Evolutionary conservation across 2,797 vertebrate genomes (phyloP).

Genomic region (Lepilemur ruficaudatus): DNA sequence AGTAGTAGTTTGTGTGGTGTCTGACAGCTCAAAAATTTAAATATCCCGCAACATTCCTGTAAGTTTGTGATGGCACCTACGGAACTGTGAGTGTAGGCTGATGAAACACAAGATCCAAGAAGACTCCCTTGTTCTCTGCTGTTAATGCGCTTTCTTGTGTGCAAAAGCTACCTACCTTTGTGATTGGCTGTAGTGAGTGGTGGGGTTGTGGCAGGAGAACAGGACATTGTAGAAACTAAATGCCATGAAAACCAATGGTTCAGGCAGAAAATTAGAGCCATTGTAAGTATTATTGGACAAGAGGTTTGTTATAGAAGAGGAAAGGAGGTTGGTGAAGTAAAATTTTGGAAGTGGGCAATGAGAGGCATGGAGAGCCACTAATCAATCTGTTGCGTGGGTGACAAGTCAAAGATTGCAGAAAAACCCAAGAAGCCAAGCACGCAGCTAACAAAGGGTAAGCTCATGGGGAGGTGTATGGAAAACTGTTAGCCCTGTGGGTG

Average conservation of each 20-base stretch:
- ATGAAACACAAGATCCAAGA: not conserved
- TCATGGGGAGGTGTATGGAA: not conserved
- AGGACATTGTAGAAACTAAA: not conserved
- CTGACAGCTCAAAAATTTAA: not conserved
- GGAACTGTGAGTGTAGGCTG: not conserved
- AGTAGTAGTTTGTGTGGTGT: not conserved
- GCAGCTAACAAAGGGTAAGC: not conserved
- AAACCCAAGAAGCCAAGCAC: not conserved
- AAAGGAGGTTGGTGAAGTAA: not conserved
- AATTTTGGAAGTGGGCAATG: not conserved
- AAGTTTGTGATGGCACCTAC: not conserved
- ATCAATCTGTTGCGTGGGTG: not conserved
- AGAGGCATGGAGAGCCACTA: not conserved
- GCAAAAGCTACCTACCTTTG: not conserved
- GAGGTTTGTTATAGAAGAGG: not conserved
- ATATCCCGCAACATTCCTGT: not conserved
- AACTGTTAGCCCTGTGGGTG: not conserved
- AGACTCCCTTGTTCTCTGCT: not conserved
- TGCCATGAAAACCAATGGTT: not conserved
- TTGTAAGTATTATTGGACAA: not conserved
- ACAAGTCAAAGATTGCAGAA: not conserved
- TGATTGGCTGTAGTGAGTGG: not conserved
- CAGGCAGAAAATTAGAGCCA: not conserved
- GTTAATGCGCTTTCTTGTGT: not conserved
- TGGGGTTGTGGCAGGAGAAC: not conserved